Evolutionary conservation across 2,797 vertebrate genomes (phyloP), one percentile per base, ranked within the genome.

Genomic region (Trachops cirrhosus): DNA sequence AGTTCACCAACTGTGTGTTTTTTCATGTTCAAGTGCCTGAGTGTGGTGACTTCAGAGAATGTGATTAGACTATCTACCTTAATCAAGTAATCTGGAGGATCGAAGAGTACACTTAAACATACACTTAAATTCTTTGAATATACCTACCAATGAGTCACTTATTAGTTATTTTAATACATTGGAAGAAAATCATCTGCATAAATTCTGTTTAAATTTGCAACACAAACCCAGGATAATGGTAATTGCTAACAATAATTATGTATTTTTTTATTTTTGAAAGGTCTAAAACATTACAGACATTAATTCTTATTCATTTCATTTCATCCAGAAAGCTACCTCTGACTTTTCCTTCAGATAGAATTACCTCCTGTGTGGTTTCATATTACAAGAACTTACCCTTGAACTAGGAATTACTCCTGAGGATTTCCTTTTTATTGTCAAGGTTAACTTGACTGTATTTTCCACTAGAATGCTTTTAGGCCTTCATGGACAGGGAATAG

Each of bases 71-170:
- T 74, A 34, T 86, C 78, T 86, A 26, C 84, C 71, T 97, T 94
- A 96, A 94, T 94, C 96, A 92, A 90, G 88, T 87, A 44, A 86
- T 37, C 67, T 92, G 50, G 52, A 89, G 68, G 94, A 92, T 86
- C 88, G 92, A 93, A 95, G 64, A 48, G 11, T 50, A 34, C n/a
- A 57, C 62, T 95, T 86, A 88, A 54, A 64, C 70, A 73, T 39
- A n/a, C 34, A 8, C 34, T 68, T 52, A 52, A 41, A 37, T 41
- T 89, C 85, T 84, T 90, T 44, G 41, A 91, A 73, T 86, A 79
- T 32, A 24, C 26, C 54, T 54, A 79, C 82, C 78, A 91, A 79
- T 19, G 71, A 94, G 29, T 16, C 26, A 16, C 62, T 92, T 39
- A 3, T 88, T 89, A 41, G 46, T 85, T 82, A 88, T 93, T 83